phyloP scores from a whole-genome alignment of 2,888 invertebrate species.

The Netelia inedita region DNA sequence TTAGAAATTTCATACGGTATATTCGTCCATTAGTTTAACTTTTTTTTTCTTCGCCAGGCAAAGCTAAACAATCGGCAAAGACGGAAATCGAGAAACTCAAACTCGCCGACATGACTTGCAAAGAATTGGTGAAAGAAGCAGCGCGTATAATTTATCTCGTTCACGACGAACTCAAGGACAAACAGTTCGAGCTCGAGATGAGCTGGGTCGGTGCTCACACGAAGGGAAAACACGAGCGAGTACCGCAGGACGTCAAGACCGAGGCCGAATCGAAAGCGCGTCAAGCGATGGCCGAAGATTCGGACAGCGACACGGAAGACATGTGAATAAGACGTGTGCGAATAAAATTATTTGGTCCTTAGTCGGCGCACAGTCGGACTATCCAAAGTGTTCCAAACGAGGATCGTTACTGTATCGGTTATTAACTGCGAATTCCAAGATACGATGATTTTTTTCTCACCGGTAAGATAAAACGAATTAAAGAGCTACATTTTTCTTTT shows the following conservation, averaged over 20 bases:
- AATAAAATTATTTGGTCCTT: conserved; percentile 39
- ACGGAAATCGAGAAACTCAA: conserved; percentile 99
- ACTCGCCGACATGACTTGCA: conserved; percentile 92
- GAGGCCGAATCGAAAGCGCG: conserved; percentile 96
- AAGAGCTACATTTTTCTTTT: conserved; percentile 55
- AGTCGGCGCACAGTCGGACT: not conserved
- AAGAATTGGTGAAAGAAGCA: conserved; percentile 96
- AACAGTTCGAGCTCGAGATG: conserved; percentile 97
- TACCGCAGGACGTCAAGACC: conserved; percentile 90
- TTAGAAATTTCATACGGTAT: not conserved
- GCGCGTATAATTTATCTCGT: conserved; percentile 97
- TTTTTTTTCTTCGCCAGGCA: conserved; percentile 84
- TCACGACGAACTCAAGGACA: conserved; percentile 97
- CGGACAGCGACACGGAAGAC: conserved; percentile 93
- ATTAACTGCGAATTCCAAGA: conserved; percentile 28
- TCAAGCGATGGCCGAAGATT: conserved; percentile 95
- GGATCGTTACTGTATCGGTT: conserved; percentile 52
- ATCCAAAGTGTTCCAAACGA: conserved; percentile 7
- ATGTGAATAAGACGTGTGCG: conserved; percentile 86
- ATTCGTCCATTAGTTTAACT: conserved; percentile 13
- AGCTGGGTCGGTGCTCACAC: conserved; percentile 96
- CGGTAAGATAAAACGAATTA: conserved; percentile 61
- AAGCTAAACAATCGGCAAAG: conserved; percentile 99
- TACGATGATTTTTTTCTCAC: conserved; percentile 53
- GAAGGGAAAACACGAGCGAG: conserved; percentile 92